These are phyloP conservation scores for Micromys minutus DNA, from an alignment of 2,113 vertebrate species.

Conservation along the genomic window DNA sequence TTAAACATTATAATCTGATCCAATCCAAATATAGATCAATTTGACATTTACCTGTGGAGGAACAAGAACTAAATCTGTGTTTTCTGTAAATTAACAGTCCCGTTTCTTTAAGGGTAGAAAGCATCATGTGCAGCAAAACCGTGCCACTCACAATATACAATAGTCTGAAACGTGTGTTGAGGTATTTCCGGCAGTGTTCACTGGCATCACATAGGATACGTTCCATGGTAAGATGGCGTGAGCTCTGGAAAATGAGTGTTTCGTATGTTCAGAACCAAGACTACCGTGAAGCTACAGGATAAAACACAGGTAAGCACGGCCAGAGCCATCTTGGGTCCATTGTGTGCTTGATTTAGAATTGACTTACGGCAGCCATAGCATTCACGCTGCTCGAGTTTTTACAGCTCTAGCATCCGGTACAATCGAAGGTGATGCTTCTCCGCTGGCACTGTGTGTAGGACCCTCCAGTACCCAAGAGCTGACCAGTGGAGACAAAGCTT, in stretches of 20 bases:
- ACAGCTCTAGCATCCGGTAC: not conserved
- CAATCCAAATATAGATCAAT: not conserved
- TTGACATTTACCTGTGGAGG: not conserved
- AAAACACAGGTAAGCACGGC: not conserved
- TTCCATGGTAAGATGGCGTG: too few species aligned
- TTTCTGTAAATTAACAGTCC: not conserved
- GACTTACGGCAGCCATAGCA: too few species aligned
- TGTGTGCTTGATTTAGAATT: not conserved
- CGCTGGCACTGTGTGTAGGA: not conserved
- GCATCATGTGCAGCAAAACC: not conserved
- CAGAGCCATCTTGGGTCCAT: too few species aligned
- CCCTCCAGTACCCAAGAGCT: not conserved
- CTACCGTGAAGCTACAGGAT: too few species aligned
- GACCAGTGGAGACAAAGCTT: not conserved
- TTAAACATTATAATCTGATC: not conserved
- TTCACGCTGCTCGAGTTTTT: not conserved
- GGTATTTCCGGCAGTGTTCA: not conserved
- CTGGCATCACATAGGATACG: too few species aligned
- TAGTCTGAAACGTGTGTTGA: not conserved
- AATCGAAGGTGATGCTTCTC: not conserved
- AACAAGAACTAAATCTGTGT: not conserved
- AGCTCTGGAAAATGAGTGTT: not conserved
- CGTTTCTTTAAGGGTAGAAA: not conserved
- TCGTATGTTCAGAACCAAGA: not conserved
- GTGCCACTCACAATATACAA: not conserved